Evolutionary conservation across 1,140 invertebrate species (phyloP), one percentile per base, ranked within the genome.

Genomic region (Mylabris phalerata): DNA sequence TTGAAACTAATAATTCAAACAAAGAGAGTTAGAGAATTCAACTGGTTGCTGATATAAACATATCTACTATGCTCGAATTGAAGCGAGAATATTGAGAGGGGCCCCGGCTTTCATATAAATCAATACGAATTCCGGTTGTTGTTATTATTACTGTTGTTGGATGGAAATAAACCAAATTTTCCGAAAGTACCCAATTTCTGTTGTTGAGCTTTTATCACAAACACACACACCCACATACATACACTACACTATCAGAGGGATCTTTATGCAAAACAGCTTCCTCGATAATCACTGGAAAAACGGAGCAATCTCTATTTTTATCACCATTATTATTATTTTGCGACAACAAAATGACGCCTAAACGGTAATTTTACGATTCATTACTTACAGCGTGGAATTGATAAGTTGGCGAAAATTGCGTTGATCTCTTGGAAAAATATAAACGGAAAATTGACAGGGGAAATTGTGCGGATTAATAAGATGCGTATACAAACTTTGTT

Each of bases 181-280:
- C 59, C 48, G 47, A 56, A 63, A 59, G 59, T 61, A 56, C 54
- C 47, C 55, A 61, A 59, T 63, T 63, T 61, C 50, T 63, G 63
- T 64, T 60, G 51, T 50, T 50, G 48, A 45, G 59, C 60, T 57
- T 55, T 63, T 68, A 65, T 65, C 64, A 67, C 59, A 59, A 56
- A 43, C 54, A 57, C 61, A 64, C 63, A 62, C n/a, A n/a, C n/a
- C n/a, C n/a, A n/a, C n/a, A n/a, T n/a, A n/a, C n/a, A n/a, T n/a
- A n/a, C n/a, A n/a, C n/a, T n/a, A n/a, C 67, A 65, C 44, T 55
- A 19, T 19, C 19, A 32, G 32, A 32, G 32, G 32, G 57, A 68
- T 68, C 67, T 68, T 68, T 68, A 68, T 68, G 67, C 67, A 67
- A 68, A 68, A 61, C 67, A 68, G 67, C 65, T 68, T 68, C 67